Evolutionary conservation across 2,797 vertebrate species (phyloP).

Genomic region (Syncerus caffer): DNA sequence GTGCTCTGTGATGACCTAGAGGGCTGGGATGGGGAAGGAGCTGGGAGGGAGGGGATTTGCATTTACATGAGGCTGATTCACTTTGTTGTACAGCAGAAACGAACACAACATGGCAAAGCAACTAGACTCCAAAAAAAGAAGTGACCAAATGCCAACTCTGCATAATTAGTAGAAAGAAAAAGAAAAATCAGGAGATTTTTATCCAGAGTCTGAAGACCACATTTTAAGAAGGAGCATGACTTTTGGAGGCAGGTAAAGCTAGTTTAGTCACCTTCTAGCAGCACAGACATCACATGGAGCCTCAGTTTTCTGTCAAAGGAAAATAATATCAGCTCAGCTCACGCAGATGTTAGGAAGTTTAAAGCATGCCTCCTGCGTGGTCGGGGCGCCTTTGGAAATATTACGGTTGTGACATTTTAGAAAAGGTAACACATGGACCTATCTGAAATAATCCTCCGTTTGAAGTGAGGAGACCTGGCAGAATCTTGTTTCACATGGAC

Average conservation of each 20-base stretch:
- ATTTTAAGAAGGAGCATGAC: background rate
- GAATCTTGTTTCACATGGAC: background rate
- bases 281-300: background rate
- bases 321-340: background rate
- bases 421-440: background rate
- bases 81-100: background rate
- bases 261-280: background rate
- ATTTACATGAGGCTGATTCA: background rate
- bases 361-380: background rate
- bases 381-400: slow-evolving; percentile 10
- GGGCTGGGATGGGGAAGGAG: background rate
- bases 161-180: background rate
- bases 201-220: background rate
- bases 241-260: background rate
- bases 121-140: background rate
- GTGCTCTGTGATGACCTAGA: background rate
- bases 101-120: background rate
- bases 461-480: background rate
- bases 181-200: background rate
- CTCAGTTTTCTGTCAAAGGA: background rate
- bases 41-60: background rate
- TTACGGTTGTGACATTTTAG: slow-evolving; percentile 56
- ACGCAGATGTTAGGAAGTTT: background rate
- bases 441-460: background rate
- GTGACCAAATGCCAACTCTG: background rate